phyloP scores from a whole-genome alignment of 2,113 vertebrate genomes.

The Anoplopoma fimbria region DNA sequence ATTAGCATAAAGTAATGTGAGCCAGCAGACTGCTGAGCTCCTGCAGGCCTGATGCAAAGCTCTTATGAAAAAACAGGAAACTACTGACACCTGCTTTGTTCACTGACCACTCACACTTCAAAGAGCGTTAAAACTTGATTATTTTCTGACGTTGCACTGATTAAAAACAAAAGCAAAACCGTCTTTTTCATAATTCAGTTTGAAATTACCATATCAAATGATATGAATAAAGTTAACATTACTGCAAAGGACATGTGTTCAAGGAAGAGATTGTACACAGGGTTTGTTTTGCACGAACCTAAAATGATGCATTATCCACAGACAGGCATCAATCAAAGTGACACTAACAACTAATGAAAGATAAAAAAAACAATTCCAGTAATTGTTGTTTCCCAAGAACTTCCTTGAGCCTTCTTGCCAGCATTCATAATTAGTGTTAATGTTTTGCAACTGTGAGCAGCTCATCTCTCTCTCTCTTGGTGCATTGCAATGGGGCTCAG shows the following conservation, averaged over 20 bases:
- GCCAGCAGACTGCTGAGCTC: conserved; percentile 71
- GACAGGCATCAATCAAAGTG: conserved; percentile 17
- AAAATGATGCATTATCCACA: neutral
- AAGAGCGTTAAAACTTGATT: neutral
- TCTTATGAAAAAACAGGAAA: conserved; percentile 59
- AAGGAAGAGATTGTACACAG: neutral
- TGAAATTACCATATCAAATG: neutral
- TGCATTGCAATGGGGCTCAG: neutral
- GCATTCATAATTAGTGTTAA: conserved; percentile 25
- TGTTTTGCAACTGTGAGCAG: conserved; percentile 16
- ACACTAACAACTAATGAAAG: too few species aligned
- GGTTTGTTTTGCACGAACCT: neutral
- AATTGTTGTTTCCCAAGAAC: conserved; percentile 12
- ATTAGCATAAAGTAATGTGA: conserved; percentile 79
- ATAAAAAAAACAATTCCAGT: neutral
- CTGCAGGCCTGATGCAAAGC: conserved; percentile 44
- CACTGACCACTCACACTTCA: conserved; percentile 36
- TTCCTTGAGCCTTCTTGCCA: neutral
- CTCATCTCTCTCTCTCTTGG: conserved; percentile 17
- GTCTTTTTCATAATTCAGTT: neutral
- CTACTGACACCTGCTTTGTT: conserved; percentile 59
- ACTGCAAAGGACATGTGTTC: neutral
- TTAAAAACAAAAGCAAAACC: neutral
- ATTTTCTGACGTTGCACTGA: neutral
- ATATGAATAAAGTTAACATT: neutral